Conservation (phyloP, 2,888 invertebrate genomes). For the Tinea pellionella region DNA sequence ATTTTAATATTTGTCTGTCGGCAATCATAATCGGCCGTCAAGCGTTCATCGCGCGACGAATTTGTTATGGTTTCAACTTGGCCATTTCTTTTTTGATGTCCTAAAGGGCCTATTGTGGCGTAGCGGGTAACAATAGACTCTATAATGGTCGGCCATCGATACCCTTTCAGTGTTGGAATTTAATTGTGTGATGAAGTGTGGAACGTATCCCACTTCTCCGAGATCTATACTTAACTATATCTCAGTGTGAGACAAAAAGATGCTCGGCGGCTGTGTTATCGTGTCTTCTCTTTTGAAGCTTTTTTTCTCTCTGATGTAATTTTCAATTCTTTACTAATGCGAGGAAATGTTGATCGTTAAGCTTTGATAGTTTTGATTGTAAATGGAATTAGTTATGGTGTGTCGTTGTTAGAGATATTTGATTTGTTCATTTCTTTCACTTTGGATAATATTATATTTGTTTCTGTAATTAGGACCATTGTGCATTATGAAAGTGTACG, state of each 20-base stretch:
- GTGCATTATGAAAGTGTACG: neutral
- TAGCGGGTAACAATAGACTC: conserved; percentile 60
- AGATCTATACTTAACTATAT: neutral
- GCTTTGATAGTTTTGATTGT: conserved; percentile 4
- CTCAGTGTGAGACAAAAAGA: neutral
- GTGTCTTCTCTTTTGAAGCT: neutral
- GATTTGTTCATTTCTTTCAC: neutral
- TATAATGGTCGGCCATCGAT: conserved; percentile 63
- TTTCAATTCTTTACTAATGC: conserved; percentile 7
- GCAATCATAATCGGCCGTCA: conserved; percentile 38
- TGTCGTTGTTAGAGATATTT: neutral
- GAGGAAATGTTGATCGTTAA: conserved; percentile 3
- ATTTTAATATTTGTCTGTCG: conserved; percentile 46
- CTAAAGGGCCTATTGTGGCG: conserved; percentile 63
- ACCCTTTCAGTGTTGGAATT: conserved; percentile 63
- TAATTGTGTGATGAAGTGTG: conserved; percentile 69
- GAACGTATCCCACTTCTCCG: conserved; percentile 27
- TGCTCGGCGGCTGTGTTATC: neutral
- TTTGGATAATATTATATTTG: neutral
- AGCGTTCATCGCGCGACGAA: conserved; percentile 58
- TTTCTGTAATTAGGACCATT: neutral
- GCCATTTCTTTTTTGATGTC: conserved; percentile 61
- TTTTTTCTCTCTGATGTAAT: neutral
- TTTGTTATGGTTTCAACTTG: conserved; percentile 62
- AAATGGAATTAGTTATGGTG: neutral